phyloP scores from a whole-genome alignment of 2,797 vertebrate genomes.

The Muscicapa comitata region DNA sequence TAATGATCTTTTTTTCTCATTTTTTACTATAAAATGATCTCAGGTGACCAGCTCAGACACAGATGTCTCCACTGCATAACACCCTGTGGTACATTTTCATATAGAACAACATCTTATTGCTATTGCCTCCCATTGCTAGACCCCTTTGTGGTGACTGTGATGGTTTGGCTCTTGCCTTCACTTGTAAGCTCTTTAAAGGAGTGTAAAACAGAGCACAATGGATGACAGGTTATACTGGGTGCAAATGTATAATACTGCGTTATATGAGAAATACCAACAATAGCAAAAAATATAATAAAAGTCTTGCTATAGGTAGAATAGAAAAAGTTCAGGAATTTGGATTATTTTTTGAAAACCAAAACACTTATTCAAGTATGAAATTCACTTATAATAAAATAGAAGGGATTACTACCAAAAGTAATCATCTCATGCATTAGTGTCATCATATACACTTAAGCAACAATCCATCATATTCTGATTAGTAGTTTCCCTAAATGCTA shows the following conservation, averaged over 20 bases:
- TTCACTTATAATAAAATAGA: background rate
- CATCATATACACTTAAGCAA: background rate
- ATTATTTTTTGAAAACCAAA: background rate
- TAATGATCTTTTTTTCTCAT: background rate
- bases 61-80: background rate
- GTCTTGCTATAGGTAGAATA: background rate
- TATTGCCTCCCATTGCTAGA: background rate
- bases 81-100: background rate
- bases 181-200: background rate
- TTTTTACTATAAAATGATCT: background rate
- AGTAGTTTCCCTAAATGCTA: background rate
- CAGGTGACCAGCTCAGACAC: background rate
- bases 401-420: background rate
- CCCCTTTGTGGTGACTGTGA: background rate
- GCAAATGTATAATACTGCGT: background rate
- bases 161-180: background rate
- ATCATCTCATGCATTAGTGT: background rate
- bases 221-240: background rate
- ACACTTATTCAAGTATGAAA: background rate
- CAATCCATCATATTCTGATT: background rate
- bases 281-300: background rate
- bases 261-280: background rate
- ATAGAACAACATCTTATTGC: fast-evolving
- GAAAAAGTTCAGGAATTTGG: background rate
- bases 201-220: background rate